Evolutionary conservation across 2,797 vertebrate genomes (phyloP).

Genomic region (Gymnothorax javanicus): DNA sequence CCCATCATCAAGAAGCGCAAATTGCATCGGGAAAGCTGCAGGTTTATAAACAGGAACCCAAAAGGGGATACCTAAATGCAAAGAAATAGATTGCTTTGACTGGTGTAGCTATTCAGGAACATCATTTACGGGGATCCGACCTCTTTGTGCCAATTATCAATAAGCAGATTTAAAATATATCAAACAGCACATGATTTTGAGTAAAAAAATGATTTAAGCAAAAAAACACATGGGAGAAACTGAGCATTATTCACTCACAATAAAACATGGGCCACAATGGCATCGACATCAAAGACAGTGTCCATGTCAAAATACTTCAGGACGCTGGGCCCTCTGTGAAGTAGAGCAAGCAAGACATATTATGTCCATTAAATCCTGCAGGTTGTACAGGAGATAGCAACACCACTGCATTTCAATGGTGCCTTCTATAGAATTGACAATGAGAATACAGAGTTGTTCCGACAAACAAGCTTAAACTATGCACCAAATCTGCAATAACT

Average conservation of each 20-base stretch:
- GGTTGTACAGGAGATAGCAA: background rate
- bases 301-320: constrained; percentile 85
- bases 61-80: background rate
- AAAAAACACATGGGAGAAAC: background rate
- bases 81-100: background rate
- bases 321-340: constrained; percentile 75
- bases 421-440: background rate
- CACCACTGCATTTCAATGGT: background rate
- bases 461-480: background rate
- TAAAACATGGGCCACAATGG: constrained; percentile 87
- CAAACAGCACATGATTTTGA: background rate
- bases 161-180: background rate
- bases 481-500: background rate
- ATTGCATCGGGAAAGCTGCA: background rate
- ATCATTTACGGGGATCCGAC: too few species aligned
- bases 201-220: background rate
- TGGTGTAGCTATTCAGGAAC: background rate
- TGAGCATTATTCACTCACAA: constrained; percentile 81
- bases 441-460: background rate
- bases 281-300: constrained; percentile 86
- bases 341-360: background rate
- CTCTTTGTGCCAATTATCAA: background rate
- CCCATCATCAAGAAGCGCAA: background rate
- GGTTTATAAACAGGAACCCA: background rate
- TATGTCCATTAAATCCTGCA: too few species aligned